A percentile compares a stretch with the other conserved stretches of the same genome.
phyloP scores from a whole-genome alignment of 2,888 invertebrate species.

The Sinohyriopsis cumingii region DNA sequence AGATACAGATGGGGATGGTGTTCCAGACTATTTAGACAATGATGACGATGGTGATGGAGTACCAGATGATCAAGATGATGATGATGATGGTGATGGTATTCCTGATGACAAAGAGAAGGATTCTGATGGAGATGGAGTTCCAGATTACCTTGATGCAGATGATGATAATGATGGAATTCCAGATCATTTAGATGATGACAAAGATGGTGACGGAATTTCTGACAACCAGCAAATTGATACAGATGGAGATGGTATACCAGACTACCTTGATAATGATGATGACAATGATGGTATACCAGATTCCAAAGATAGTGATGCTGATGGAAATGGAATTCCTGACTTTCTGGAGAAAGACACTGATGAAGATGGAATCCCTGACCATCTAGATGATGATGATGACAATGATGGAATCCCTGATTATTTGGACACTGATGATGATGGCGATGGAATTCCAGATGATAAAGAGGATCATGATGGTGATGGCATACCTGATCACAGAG shows the following conservation, averaged over 20 bases:
- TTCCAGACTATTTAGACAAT: conserved; percentile 57
- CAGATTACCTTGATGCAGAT: conserved; percentile 47
- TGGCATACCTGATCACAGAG: conserved; percentile 61
- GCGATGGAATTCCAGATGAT: conserved; percentile 59
- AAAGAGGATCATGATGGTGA: conserved; percentile 64
- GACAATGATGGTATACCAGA: conserved; percentile 59
- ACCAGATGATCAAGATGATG: conserved; percentile 58
- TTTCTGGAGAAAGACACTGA: conserved; percentile 49
- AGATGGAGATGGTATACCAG: conserved; percentile 62
- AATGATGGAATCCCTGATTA: conserved; percentile 67
- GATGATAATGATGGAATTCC: conserved; percentile 64
- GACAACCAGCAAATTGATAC: conserved; percentile 42
- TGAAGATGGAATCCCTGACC: conserved; percentile 64
- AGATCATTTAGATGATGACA: conserved; percentile 54
- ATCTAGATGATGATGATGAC: conserved; percentile 62
- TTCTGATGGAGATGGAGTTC: conserved; percentile 51
- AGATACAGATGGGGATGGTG: conserved; percentile 64
- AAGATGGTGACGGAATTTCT: conserved; percentile 60
- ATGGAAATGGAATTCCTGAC: conserved; percentile 53
- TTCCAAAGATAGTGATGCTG: conserved; percentile 46
- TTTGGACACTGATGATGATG: conserved; percentile 55
- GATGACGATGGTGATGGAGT: conserved; percentile 64
- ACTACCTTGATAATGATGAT: conserved; percentile 53
- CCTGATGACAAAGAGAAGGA: conserved; percentile 48
- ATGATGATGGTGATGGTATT: conserved; percentile 64